Evolutionary conservation across 2,888 invertebrate genomes (phyloP), one percentile per base, ranked within the genome.

Genomic region (Papilio demoleus): DNA sequence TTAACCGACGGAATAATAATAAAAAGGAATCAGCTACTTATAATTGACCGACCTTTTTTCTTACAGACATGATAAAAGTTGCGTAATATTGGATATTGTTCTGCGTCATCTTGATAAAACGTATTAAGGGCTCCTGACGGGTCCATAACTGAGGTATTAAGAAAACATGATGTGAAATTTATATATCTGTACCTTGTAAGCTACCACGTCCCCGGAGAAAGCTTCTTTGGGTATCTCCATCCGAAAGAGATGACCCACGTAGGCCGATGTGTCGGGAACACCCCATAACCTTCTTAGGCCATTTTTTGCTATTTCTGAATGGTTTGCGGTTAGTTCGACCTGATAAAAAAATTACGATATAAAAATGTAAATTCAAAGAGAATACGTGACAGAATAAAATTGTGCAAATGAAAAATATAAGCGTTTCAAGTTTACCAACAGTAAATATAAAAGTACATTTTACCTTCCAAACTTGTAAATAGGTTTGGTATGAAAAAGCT

Each of bases 221-320:
- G 95, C 95, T 85, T 96, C 95, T 75, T 93, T 94, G 17, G 96
- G 96, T 76, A 97, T 94, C 77, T 94, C 94, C 85, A 95, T 94
- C 74, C 94, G 94, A 87, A 97, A 96, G 70, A 96, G 89, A 80
- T 95, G 95, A 58, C 97, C 97, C 22, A 95, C 94, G 72, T 94
- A 93, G 76, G 96, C 95, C 74, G 94, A 93, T 71, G 94, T 93
- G 79, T 95, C 95, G 65, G 95, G 94, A 72, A 95, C 92, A 76
- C 93, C 93, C 93, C 93, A 93, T 81, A 93, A 85, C 77, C 93
- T 83, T 79, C 84, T 89, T 86, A 93, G 91, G 89, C 88, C 92
- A 85, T 90, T 90, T 83, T 84, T 92, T 78, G 85, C 82, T 84
- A 88, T 88, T 83, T 91, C 91, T 72, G 90, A 89, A 80, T 90